A percentile compares a stretch with the other conserved stretches of the same genome.
Conservation (phyloP, 2,888 invertebrate species). For the Salticus scenicus region DNA sequence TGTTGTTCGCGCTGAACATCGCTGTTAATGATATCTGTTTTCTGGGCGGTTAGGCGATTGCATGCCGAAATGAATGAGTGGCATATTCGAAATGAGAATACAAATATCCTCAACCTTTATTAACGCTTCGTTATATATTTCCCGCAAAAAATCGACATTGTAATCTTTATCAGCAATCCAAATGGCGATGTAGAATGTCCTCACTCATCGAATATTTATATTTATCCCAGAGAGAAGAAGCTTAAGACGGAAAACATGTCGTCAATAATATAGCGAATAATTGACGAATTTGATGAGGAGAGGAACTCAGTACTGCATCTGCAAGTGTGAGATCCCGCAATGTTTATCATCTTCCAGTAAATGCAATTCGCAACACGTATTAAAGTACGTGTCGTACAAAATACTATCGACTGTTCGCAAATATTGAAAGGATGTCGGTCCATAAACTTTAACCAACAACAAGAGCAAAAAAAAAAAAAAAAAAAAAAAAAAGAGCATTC, state of each 20-base stretch:
- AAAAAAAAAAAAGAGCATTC: not conserved
- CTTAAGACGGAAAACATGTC: not conserved
- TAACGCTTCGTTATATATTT: slow-evolving; percentile 9
- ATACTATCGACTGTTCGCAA: not conserved
- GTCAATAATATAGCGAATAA: not conserved
- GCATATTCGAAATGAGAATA: not conserved
- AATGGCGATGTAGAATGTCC: not conserved
- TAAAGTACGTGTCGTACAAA: not conserved
- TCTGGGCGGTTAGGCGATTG: slow-evolving; percentile 13
- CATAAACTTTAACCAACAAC: not conserved
- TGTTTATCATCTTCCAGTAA: not conserved
- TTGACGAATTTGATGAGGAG: not conserved
- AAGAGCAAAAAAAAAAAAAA: not conserved
- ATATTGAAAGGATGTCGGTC: slow-evolving; percentile 46
- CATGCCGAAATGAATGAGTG: not conserved
- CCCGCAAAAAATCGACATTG: not conserved
- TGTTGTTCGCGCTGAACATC: slow-evolving; percentile 21
- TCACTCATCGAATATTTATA: not conserved
- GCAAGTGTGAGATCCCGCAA: not conserved
- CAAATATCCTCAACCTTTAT: not conserved
- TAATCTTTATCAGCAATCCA: not conserved
- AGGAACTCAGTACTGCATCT: not conserved
- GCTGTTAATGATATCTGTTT: slow-evolving; percentile 20
- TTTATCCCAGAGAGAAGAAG: not conserved
- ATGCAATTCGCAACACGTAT: not conserved